A percentile compares a stretch with the other conserved stretches of the same genome.
Evolutionary conservation across 30 jellyfish, hydroid and myxozoan species (phyloP).

Genomic region (Aurelia coerulea): DNA sequence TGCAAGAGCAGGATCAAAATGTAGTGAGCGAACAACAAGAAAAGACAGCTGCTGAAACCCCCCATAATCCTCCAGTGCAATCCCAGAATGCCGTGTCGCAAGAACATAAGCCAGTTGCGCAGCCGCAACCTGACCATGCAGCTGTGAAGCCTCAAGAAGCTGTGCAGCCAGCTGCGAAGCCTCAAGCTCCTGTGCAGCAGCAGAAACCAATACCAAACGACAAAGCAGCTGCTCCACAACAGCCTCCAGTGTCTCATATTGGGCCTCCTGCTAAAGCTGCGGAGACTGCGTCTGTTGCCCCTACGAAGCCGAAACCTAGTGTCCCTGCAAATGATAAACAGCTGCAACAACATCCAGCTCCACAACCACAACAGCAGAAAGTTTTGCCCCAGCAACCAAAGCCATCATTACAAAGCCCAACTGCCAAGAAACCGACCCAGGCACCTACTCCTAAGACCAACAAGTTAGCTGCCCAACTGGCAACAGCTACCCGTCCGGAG

Average conservation of each 20-base stretch:
- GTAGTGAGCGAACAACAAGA: too few species aligned
- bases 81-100: too few species aligned
- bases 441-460: slow-evolving; percentile 10
- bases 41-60: too few species aligned
- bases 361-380: slow-evolving; percentile 15
- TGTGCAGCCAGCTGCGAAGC: too few species aligned
- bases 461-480: slow-evolving; percentile 27
- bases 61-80: too few species aligned
- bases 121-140: slow-evolving; percentile 1
- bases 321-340: slow-evolving; percentile 14
- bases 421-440: slow-evolving; percentile 13
- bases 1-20: background rate
- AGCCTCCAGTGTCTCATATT: background rate
- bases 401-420: too few species aligned
- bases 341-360: slow-evolving; percentile 22
- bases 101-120: background rate
- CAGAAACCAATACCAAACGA: background rate
- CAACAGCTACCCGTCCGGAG: slow-evolving; percentile 48
- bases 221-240: slow-evolving; percentile 13
- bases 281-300: background rate
- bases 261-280: background rate
- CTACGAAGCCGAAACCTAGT: too few species aligned
- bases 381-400: background rate
- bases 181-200: slow-evolving; percentile 27
- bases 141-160: background rate